These are phyloP conservation scores for Schmidtea mediterranea DNA, from an alignment of 1,140 invertebrate genomes.

Conservation along the genomic window DNA sequence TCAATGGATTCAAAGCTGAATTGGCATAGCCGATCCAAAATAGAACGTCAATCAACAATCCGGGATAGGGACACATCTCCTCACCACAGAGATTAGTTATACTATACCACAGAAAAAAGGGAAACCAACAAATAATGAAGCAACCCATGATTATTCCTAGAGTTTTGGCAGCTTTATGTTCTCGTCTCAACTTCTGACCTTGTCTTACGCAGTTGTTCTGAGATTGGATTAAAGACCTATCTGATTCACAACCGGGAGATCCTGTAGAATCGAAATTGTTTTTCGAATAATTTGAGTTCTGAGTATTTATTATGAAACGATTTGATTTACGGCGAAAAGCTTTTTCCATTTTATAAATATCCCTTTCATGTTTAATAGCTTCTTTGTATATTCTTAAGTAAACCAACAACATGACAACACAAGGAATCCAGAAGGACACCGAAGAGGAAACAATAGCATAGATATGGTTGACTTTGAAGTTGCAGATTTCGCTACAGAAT, in stretches of 20 bases:
- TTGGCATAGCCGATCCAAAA: constrained; percentile 99
- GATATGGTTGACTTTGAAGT: constrained; percentile 57
- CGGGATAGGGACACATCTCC: constrained; percentile 43
- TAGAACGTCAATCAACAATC: constrained; percentile 53
- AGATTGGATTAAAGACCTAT: too few species aligned
- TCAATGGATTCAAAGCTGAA: constrained; percentile 75
- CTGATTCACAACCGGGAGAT: too few species aligned
- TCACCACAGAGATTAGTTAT: constrained; percentile 44
- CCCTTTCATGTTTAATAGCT: constrained; percentile 67
- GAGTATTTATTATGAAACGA: neutral
- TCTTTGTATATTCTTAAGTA: constrained; percentile 41
- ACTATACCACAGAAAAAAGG: constrained; percentile 63
- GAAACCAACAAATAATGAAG: constrained; percentile 77
- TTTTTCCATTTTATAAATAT: constrained; percentile 11
- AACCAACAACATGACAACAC: constrained; percentile 69
- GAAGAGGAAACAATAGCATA: constrained; percentile 68
- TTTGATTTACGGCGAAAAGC: neutral
- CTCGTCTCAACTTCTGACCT: constrained; percentile 49
- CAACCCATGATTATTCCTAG: constrained; percentile 78
- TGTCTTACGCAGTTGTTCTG: constrained; percentile 16
- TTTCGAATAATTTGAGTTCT: neutral
- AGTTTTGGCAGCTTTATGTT: constrained; percentile 81
- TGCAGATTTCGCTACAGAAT: constrained; percentile 29
- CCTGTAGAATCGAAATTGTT: neutral
- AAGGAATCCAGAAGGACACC: constrained; percentile 84